Evolutionary conservation across 2,113 vertebrate species (phyloP), one percentile per base, ranked within the genome.

Genomic region (Oreochromis aureus): DNA sequence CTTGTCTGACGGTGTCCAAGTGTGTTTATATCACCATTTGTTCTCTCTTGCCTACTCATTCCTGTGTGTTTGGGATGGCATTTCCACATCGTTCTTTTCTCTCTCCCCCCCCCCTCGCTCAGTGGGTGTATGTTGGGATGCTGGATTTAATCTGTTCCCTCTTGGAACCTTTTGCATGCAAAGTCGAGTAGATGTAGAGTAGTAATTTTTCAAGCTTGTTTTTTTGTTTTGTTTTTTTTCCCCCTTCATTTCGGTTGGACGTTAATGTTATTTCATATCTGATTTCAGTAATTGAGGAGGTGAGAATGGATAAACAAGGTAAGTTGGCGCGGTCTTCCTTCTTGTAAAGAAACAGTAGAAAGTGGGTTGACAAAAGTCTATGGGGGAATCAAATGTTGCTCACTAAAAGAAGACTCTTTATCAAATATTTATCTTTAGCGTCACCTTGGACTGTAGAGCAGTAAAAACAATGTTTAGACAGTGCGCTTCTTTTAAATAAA

Each of bases 271-370:
- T 94, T 95, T 96, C 84, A 95, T 96, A 94, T 97, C 95, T 96
- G 94, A 96, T 97, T 97, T 95, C 96, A 97, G 96, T 96, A 95
- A 81, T 84, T 95, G 95, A 93, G 84, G 95, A 95, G 83, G 94
- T 95, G 93, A 95, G 85, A 94, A 87, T 95, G 94, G 93, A 94
- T 93, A 95, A 95, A 93, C 90, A 87, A 96, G 96, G 96, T 97
- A 95, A 96, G 96, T 96, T 46, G 80, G 91, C 87, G 92, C 84
- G 66, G 86, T 90, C 85, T 95, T 93, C 86, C 93, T 94, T 89
- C 54, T 90, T 94, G 92, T 92, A 82, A 87, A 87, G 83, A 92
- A 87, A 87, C 79, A 15, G 83, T 87, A 86, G 85, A 85, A 71
- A 76, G 61, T 78, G 84, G 63, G 55, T 69, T 54, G 24, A 51